phyloP scores from a whole-genome alignment of 2,888 invertebrate genomes.

The Zhuqinia jingwanae region DNA sequence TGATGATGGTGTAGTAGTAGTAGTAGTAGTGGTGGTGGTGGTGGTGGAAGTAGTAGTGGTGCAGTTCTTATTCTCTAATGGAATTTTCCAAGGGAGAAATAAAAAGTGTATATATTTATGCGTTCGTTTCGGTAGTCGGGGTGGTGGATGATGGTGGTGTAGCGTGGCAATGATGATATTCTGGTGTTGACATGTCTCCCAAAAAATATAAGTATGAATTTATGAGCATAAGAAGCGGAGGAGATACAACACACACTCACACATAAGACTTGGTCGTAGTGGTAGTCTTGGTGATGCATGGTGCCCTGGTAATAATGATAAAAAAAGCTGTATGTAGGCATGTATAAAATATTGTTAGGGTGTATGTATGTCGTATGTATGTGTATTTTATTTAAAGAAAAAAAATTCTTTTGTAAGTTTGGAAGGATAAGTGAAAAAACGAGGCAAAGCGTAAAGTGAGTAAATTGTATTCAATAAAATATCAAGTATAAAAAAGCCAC shows the following conservation, averaged over 20 bases:
- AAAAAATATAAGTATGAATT: constrained; percentile 49
- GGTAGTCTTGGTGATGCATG: too few species aligned
- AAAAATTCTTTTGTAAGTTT: too few species aligned
- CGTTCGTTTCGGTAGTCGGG: too few species aligned
- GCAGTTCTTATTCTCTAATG: not conserved
- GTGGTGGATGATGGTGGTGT: too few species aligned
- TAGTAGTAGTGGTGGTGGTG: too few species aligned
- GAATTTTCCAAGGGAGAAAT: not conserved
- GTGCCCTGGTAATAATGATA: too few species aligned
- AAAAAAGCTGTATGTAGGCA: not conserved
- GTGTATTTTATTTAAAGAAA: too few species aligned
- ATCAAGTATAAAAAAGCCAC: not conserved
- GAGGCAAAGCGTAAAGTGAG: not conserved
- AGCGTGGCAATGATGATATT: not conserved
- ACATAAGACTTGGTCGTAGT: not conserved
- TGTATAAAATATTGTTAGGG: not conserved
- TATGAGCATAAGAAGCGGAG: constrained; percentile 25
- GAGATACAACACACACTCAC: not conserved
- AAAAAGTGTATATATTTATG: too few species aligned
- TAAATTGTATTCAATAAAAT: too few species aligned
- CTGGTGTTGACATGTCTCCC: constrained; percentile 42
- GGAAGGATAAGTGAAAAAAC: not conserved
- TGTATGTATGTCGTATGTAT: too few species aligned
- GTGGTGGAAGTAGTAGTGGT: too few species aligned
- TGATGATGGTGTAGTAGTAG: too few species aligned